phyloP scores from a whole-genome alignment of 2,113 vertebrate genomes.

The Percina caprodes region DNA sequence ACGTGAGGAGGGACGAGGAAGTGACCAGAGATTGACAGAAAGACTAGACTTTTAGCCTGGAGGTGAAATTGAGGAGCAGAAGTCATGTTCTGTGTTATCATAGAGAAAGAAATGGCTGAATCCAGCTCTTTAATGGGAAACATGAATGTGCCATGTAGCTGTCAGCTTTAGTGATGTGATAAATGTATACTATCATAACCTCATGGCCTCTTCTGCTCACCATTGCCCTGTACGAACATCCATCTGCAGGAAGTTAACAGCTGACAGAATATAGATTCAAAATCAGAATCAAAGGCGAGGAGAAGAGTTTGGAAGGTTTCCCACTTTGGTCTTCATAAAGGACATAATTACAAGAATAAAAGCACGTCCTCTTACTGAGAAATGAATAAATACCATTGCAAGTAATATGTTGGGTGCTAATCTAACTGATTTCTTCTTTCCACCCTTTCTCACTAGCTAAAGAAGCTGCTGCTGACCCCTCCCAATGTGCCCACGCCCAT shows the following conservation, averaged over 20 bases:
- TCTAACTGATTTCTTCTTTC: neutral
- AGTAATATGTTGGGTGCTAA: neutral
- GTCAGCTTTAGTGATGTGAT: constrained; percentile 63
- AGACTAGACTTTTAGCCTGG: neutral
- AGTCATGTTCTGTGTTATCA: neutral
- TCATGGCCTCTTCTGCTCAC: constrained; percentile 22
- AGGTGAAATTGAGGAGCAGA: constrained; percentile 12
- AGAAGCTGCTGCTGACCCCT: constrained; percentile 93
- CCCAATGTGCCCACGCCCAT: constrained; percentile 85
- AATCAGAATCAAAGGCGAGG: neutral
- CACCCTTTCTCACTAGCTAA: constrained; percentile 82
- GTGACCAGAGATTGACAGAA: neutral
- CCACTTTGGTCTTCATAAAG: neutral
- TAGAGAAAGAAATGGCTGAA: constrained; percentile 6
- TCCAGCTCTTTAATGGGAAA: constrained; percentile 41
- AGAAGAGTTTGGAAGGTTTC: neutral
- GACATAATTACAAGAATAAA: no score
- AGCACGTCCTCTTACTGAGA: no score
- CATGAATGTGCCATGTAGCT: constrained; percentile 47
- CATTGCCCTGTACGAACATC: constrained; percentile 51
- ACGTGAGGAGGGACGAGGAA: neutral
- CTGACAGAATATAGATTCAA: constrained; percentile 49
- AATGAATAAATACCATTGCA: neutral
- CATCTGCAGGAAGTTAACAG: constrained; percentile 34
- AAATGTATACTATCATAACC: constrained; percentile 61